phyloP scores from a whole-genome alignment of 2,113 vertebrate species.

The Vireo altiloquus region DNA sequence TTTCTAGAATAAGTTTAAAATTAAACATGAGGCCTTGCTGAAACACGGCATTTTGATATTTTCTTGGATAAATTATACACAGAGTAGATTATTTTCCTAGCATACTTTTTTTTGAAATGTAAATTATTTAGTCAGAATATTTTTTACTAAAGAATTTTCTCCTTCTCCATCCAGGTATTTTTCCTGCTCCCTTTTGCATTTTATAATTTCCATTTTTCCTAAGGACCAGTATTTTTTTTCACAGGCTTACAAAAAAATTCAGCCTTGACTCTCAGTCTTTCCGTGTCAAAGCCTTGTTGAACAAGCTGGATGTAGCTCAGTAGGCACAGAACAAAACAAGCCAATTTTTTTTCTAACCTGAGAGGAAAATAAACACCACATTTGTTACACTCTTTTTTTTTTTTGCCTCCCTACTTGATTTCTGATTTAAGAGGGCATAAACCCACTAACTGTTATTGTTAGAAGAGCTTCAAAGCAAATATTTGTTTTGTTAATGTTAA shows the following conservation, averaged over 20 bases:
- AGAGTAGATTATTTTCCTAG: background rate
- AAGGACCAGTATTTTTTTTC: background rate
- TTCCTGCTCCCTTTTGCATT: background rate
- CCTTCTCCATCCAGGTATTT: background rate
- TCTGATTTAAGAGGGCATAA: background rate
- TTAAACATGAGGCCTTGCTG: fast-evolving
- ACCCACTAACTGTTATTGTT: background rate
- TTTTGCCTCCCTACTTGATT: background rate
- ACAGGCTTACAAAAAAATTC: background rate
- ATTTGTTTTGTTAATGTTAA: background rate
- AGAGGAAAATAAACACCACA: background rate
- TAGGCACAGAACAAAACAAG: background rate
- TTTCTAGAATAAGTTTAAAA: background rate
- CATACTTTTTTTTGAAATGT: background rate
- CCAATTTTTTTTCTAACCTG: background rate
- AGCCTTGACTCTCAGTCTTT: background rate
- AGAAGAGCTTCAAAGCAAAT: background rate
- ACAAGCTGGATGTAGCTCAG: background rate
- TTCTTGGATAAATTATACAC: background rate
- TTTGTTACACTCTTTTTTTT: background rate
- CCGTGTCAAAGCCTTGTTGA: background rate
- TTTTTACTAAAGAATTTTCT: background rate
- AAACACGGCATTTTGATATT: background rate
- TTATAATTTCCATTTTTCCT: background rate
- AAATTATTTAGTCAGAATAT: background rate